These are phyloP conservation scores for Conger conger DNA, from an alignment of 2,113 vertebrate genomes.

Conservation along the genomic window DNA sequence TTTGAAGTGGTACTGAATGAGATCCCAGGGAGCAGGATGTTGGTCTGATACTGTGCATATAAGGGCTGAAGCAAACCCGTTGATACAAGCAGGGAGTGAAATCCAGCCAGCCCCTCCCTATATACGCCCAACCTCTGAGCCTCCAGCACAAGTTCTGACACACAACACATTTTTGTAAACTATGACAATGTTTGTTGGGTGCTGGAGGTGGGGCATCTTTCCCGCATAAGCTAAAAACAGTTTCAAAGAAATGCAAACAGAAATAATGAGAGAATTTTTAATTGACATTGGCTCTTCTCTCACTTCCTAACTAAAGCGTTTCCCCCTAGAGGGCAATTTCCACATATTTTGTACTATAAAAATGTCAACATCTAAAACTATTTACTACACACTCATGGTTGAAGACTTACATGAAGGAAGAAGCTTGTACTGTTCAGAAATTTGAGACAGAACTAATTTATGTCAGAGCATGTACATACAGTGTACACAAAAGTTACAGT, in stretches of 20 bases:
- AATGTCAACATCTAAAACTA: too few species aligned
- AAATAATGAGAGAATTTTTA: too few species aligned
- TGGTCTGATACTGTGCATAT: not conserved
- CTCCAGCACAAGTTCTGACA: conserved; percentile 22
- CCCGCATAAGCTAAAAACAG: not conserved
- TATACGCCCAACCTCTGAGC: not conserved
- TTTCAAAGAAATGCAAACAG: not conserved
- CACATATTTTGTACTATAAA: too few species aligned
- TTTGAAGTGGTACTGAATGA: not conserved
- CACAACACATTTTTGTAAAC: conserved; percentile 24
- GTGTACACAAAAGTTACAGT: too few species aligned
- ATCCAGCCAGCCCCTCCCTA: not conserved
- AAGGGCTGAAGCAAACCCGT: conserved; percentile 10
- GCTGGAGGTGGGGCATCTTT: not conserved
- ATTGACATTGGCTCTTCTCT: too few species aligned
- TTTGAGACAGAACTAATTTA: too few species aligned
- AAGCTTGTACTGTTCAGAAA: too few species aligned
- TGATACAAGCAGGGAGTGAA: conserved; percentile 14
- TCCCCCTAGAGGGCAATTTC: too few species aligned
- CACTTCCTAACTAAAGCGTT: too few species aligned
- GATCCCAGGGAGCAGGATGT: not conserved
- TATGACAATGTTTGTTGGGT: not conserved
- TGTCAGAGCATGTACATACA: too few species aligned
- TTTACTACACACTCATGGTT: too few species aligned
- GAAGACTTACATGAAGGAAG: too few species aligned